Evolutionary conservation across 1,140 invertebrate species (phyloP), one percentile per base, ranked within the genome.

Genomic region (Meloidogyne chitwoodi): DNA sequence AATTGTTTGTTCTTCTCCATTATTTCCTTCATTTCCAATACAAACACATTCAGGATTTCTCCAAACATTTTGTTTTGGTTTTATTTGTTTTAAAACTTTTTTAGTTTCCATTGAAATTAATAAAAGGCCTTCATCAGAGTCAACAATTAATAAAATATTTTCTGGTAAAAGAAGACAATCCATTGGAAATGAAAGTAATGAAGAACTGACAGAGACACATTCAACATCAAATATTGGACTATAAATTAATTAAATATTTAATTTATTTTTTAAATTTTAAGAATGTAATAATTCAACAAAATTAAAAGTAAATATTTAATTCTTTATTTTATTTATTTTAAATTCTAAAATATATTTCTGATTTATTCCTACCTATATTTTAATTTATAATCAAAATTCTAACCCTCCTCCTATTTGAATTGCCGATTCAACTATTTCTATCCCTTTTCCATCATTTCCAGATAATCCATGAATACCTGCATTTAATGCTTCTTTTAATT

Each of bases 191-290:
- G 73, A 44, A 29, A 79, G 44, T 38, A 79, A 38, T 29, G 31
- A 63, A 6, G 34, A 22, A 65, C 29, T 79, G 16, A 79, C 22
- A 10, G 31, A 38, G 44, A 75, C 78, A 22, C 26, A 31, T 44
- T 79, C 77, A 12, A 79, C 79, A 38, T 79, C 77, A 44, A 79
- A 41, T 19, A 82, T 68, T 24, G 24, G 26, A 14, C 74, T 69
- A 10, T 38, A 74, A 34, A 14, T 16, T 44, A 68, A 31, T 31
- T 31, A 31, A 3, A 3, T 31, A 31, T 31, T 31, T 31, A n/a
- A n/a, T n/a, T n/a, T n/a, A n/a, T n/a, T n/a, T n/a, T n/a, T n/a
- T n/a, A n/a, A n/a, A n/a, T n/a, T n/a, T n/a, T n/a, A n/a, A n/a
- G n/a, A n/a, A n/a, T n/a, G n/a, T n/a, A n/a, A n/a, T n/a, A n/a